These are phyloP conservation scores for Drosophila nr. perissopoda DNA, from an alignment of 2,888 invertebrate genomes.

Conservation along the genomic window DNA sequence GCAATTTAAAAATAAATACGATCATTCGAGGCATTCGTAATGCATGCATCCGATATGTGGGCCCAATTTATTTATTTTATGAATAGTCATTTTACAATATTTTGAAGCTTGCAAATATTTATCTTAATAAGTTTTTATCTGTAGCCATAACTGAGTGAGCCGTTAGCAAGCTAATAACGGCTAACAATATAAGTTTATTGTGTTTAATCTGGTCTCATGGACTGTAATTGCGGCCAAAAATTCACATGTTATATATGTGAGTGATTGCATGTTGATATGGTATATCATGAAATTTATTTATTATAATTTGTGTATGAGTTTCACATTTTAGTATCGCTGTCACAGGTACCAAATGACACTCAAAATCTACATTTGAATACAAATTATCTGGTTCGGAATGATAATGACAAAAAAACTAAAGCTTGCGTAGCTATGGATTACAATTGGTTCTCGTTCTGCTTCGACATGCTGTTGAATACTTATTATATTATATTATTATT, in stretches of 20 bases:
- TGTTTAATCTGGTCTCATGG: conserved; percentile 1
- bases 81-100: conserved; percentile 7
- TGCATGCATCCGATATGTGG: not conserved
- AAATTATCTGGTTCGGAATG: not conserved
- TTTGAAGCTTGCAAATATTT: conserved; percentile 8
- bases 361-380: not conserved
- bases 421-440: not conserved
- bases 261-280: conserved; percentile 5
- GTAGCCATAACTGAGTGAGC: conserved; percentile 4
- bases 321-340: not conserved
- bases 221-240: conserved; percentile 7
- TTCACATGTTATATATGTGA: not conserved
- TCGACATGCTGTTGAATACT: not conserved
- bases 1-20: not conserved
- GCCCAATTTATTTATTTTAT: not conserved
- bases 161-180: conserved; percentile 4
- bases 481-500: not conserved
- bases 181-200: not conserved
- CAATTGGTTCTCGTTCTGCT: not conserved
- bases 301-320: conserved; percentile 16
- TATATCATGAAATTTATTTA: not conserved
- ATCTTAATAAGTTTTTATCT: not conserved
- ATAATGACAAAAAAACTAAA: not conserved
- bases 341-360: not conserved
- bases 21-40: not conserved